These are phyloP conservation scores for Crossocerus cetratus DNA, from an alignment of 2,888 invertebrate genomes.

Conservation along the genomic window DNA sequence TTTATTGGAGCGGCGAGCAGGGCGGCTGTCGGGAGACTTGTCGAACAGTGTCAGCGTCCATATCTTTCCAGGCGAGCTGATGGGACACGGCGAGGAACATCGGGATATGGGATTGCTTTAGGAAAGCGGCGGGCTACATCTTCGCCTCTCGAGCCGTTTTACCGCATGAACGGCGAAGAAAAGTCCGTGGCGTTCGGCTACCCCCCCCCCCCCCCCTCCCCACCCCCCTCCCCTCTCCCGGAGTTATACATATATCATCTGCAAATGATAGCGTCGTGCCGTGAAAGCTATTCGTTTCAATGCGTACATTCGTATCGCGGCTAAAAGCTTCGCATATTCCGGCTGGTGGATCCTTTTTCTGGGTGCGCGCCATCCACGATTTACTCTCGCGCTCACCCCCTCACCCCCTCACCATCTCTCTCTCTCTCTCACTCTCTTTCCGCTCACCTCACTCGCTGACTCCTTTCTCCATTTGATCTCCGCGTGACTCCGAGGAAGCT, in stretches of 20 bases:
- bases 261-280: conserved; percentile 69
- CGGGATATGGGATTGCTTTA: conserved; percentile 28
- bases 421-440: too few species aligned
- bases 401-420: too few species aligned
- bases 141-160: conserved; percentile 29
- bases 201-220: too few species aligned
- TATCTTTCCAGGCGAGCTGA: neutral
- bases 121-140: conserved; percentile 24
- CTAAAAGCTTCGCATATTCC: conserved; percentile 63
- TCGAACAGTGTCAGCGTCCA: conserved; percentile 3
- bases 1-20: too few species aligned
- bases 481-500: too few species aligned
- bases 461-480: too few species aligned
- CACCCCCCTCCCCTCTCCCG: too few species aligned
- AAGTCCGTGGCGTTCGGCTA: conserved; percentile 60
- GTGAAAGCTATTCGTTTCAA: conserved; percentile 71
- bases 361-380: neutral
- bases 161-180: conserved; percentile 62
- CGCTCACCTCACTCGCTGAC: too few species aligned
- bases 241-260: conserved; percentile 71
- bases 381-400: too few species aligned
- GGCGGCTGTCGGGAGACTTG: neutral
- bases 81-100: conserved; percentile 25
- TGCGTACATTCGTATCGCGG: conserved; percentile 63
- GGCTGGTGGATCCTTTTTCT: conserved; percentile 36